Conservation (phyloP, 2,113 vertebrate species). For the Epinephelus lanceolatus region DNA sequence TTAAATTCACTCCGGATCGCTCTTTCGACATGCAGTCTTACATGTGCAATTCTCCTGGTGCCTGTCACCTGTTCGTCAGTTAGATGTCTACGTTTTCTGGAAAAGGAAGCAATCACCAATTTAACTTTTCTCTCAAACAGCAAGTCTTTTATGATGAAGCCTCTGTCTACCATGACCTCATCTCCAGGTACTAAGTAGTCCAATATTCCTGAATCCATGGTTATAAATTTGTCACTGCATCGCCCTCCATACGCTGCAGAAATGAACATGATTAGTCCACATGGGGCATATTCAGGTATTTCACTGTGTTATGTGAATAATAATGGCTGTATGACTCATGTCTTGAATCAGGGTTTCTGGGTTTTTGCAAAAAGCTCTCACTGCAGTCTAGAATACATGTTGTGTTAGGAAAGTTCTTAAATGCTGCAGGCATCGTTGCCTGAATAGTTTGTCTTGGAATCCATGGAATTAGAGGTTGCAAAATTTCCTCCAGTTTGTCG, state of each 20-base stretch:
- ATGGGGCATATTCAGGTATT: constrained; percentile 12
- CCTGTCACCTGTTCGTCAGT: no score
- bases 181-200: neutral
- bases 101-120: neutral
- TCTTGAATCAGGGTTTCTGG: no score
- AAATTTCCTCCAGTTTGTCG: neutral
- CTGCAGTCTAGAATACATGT: neutral
- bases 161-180: neutral
- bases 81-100: no score
- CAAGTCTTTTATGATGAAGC: neutral
- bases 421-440: neutral
- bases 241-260: neutral
- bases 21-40: no score
- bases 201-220: neutral
- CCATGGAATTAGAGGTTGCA: neutral
- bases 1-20: neutral
- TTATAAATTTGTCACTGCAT: neutral
- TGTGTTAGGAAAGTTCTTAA: neutral
- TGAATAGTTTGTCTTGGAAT: constrained; percentile 5
- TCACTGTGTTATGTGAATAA: neutral
- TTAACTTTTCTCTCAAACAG: no score
- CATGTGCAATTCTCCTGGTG: no score
- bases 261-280: constrained; percentile 23
- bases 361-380: neutral
- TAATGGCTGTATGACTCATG: neutral